These are phyloP conservation scores for Nasonia oneida DNA, from an alignment of 2,888 invertebrate species.

Conservation along the genomic window DNA sequence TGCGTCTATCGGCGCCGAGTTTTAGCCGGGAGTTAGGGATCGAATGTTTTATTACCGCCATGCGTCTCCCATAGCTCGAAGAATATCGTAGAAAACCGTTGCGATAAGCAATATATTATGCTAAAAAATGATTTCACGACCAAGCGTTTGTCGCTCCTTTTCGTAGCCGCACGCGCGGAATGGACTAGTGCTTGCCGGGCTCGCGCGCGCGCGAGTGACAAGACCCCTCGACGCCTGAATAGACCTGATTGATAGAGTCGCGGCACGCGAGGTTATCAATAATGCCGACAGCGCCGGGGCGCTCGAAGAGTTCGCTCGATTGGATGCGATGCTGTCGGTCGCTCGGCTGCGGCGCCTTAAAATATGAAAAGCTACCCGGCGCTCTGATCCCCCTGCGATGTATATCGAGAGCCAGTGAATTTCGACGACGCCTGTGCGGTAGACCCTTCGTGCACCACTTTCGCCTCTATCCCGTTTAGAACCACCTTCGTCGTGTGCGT, in stretches of 20 bases:
- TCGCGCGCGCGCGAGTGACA: slow-evolving; percentile 23
- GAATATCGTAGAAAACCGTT: neutral
- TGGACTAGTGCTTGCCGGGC: neutral
- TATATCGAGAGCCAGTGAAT: slow-evolving; percentile 5
- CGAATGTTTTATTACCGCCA: neutral
- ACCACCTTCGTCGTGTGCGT: neutral
- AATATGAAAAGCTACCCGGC: slow-evolving; percentile 21
- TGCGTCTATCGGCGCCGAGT: slow-evolving; percentile 9
- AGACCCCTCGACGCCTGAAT: slow-evolving; percentile 32
- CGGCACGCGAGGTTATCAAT: slow-evolving; percentile 61
- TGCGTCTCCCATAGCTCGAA: neutral
- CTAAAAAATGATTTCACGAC: no score
- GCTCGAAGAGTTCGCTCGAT: slow-evolving; percentile 43
- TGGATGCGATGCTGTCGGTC: slow-evolving; percentile 34
- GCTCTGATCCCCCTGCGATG: neutral
- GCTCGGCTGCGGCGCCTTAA: slow-evolving; percentile 1
- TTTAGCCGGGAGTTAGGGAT: neutral
- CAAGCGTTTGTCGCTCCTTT: neutral
- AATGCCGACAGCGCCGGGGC: slow-evolving; percentile 24
- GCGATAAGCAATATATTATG: no score
- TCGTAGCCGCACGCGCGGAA: neutral
- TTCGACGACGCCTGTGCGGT: neutral
- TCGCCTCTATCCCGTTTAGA: neutral
- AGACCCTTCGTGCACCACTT: neutral
- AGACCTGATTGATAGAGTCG: slow-evolving; percentile 56